phyloP scores from a whole-genome alignment of 2,113 vertebrate species.

The Syngnathus scovelli region DNA sequence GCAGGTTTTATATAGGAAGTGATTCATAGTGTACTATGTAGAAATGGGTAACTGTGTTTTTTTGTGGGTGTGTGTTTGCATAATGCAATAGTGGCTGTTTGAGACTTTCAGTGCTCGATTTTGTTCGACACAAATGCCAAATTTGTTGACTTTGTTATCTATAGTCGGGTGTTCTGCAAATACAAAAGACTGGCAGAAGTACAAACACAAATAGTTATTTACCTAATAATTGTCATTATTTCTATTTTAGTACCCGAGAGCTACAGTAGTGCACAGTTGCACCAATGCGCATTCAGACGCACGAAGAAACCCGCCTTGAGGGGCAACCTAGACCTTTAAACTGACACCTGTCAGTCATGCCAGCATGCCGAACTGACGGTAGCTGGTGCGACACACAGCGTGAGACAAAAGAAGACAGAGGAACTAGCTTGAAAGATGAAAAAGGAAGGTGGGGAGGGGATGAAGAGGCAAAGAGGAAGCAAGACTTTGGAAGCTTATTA shows the following conservation, averaged over 20 bases:
- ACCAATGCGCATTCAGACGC: slow-evolving; percentile 15
- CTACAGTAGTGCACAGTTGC: slow-evolving; percentile 10
- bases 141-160: not conserved
- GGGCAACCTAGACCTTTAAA: slow-evolving; percentile 43
- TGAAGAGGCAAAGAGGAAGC: slow-evolving; percentile 51
- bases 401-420: slow-evolving; percentile 30
- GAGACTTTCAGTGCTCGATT: not conserved
- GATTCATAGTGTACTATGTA: not conserved
- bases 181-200: not conserved
- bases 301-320: slow-evolving; percentile 28
- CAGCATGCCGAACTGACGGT: slow-evolving; percentile 37
- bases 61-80: not conserved
- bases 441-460: slow-evolving; percentile 44
- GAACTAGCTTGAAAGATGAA: slow-evolving; percentile 41
- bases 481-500: slow-evolving; percentile 62
- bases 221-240: slow-evolving; percentile 11
- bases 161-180: slow-evolving; percentile 8
- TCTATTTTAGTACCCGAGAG: slow-evolving; percentile 42
- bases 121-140: not conserved
- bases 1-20: not conserved
- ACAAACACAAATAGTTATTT: slow-evolving; percentile 27
- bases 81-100: not conserved
- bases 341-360: slow-evolving; percentile 66
- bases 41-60: not conserved
- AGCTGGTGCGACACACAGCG: slow-evolving; percentile 26